Percentiles rank a stretch among this genome's conserved stretches.
phyloP scores from a whole-genome alignment of 2,888 invertebrate species.

The Acanthosepion lycidas region DNA sequence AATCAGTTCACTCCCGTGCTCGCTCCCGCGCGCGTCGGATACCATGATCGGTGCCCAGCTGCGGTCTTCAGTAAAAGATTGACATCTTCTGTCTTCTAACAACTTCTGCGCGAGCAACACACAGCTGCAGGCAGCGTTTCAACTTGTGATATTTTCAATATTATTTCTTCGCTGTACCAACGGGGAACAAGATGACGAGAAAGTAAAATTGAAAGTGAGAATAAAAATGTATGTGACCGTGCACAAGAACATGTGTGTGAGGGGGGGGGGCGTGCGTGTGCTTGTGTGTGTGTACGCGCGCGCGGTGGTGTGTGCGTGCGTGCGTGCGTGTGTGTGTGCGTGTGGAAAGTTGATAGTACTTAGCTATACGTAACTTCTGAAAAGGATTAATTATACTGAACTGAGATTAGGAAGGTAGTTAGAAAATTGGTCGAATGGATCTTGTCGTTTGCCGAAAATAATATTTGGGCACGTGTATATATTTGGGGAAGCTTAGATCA shows the following conservation, averaged over 20 bases:
- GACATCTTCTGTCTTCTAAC: constrained; percentile 9
- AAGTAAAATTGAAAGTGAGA: background rate
- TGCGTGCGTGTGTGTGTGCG: background rate
- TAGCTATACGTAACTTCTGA: background rate
- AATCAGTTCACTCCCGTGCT: background rate
- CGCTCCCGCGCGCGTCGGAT: background rate
- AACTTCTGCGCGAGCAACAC: background rate
- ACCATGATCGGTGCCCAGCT: constrained; percentile 12
- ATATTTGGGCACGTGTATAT: background rate
- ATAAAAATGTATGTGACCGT: background rate
- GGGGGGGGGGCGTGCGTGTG: no score
- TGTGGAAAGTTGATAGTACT: background rate
- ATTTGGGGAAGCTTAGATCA: no score
- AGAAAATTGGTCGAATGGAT: background rate
- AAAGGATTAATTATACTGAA: background rate
- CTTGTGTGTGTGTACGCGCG: no score
- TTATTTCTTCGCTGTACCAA: background rate
- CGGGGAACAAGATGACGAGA: background rate
- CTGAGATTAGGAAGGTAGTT: background rate
- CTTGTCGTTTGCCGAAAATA: background rate
- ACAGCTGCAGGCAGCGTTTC: constrained; percentile 33
- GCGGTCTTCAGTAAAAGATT: background rate
- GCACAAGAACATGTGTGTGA: background rate
- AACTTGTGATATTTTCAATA: constrained; percentile 8
- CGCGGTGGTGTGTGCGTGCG: no score